Evolutionary conservation across 2,888 invertebrate species (phyloP), one percentile per base, ranked within the genome.

Genomic region (Drosophila cognata): DNA sequence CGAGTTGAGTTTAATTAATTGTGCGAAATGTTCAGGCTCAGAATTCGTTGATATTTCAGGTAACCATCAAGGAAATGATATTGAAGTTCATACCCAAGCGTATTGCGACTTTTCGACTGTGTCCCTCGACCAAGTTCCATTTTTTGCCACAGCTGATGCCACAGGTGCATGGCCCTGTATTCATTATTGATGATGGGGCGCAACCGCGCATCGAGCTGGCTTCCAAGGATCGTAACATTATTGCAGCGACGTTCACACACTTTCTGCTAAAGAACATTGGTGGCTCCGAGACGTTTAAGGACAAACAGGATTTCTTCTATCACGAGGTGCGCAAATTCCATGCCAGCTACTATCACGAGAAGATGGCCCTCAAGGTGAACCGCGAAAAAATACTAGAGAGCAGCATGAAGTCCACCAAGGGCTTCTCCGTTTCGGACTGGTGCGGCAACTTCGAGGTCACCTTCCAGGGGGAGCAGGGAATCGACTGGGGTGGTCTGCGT

Each of bases 401-500:
- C 89, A 95, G 95, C 91, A 96, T 98, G 94, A 98, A 97, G 93
- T 96, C 97, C 51, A 97, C 97, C 2, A 96, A 96, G 88, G 95
- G 96, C 91, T 97, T 98, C 94, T 94, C 94, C 2, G 95, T 97
- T n/a, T 95, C 96, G 63, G 98, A 98, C 94, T 99, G 98, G 98
- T 98, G 98, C 93, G 95, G 97, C 91, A 98, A 97, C 94, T 98
- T 98, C 93, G 98, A 98, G 94, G 96, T 98, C 75, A 96, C 96
- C 65, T 98, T 98, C 93, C 96, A 96, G 92, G 98, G 98, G n/a
- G 98, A 99, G 93, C 97, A 97, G 94, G 98, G 97, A 55, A 96
- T 98, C 88, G 98, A 98, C 94, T 98, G 97, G 98, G 98, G 98
- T 81, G 98, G 98, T 6, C 94, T 98, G 53, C 95, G 98, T 7